These are phyloP conservation scores for Trisateles emortualis DNA, from an alignment of 2,888 invertebrate species.

Conservation along the genomic window DNA sequence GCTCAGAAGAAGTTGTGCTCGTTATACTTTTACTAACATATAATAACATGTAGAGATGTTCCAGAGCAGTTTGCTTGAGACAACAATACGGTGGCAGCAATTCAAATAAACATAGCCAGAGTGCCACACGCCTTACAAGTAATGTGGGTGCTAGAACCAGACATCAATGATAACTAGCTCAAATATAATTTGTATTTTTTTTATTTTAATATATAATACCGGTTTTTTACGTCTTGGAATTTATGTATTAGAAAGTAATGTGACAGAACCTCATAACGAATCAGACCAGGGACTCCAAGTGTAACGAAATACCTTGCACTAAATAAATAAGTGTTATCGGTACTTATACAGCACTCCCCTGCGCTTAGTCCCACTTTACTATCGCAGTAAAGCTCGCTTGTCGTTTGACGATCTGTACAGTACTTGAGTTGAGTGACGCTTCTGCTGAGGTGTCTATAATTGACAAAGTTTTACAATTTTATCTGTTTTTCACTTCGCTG, in stretches of 20 bases:
- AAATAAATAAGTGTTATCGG: no score
- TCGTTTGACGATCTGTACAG: no score
- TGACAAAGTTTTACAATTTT: background rate
- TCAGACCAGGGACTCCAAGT: no score
- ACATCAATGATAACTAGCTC: background rate
- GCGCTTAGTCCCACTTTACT: no score
- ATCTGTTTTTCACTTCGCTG: background rate
- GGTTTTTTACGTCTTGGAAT: no score
- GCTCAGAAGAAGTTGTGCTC: constrained; percentile 31
- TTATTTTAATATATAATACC: no score
- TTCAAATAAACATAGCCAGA: background rate
- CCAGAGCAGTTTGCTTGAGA: background rate
- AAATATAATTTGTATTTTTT: no score
- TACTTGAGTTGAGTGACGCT: background rate
- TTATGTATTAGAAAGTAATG: no score
- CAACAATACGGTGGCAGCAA: constrained; percentile 11
- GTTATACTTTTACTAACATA: constrained; percentile 20
- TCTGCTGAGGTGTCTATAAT: background rate
- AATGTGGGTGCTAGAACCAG: background rate
- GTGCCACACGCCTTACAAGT: background rate
- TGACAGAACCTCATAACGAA: no score
- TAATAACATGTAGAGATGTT: constrained; percentile 1
- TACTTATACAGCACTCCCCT: no score
- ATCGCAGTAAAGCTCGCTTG: no score
- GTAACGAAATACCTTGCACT: no score